A percentile compares a stretch with the other conserved stretches of the same genome.
These are phyloP conservation scores for Anser cygnoides DNA, from an alignment of 2,113 vertebrate genomes.

Conservation along the genomic window DNA sequence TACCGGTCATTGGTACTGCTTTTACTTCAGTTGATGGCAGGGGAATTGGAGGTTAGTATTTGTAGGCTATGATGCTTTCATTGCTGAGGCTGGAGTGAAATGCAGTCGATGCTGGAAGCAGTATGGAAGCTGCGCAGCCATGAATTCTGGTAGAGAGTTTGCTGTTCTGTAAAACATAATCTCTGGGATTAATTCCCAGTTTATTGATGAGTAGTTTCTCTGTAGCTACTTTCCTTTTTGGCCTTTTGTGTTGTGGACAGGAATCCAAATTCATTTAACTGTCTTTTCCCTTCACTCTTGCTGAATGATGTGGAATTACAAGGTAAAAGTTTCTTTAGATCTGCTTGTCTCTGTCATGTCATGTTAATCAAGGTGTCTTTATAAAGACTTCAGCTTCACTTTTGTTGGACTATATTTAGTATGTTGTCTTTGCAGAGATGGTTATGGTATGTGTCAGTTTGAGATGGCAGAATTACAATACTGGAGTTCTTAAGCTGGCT, in stretches of 20 bases:
- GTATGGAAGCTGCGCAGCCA: background rate
- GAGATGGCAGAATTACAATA: background rate
- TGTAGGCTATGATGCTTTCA: background rate
- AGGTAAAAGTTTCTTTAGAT: background rate
- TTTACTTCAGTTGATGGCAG: background rate
- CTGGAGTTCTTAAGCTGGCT: background rate
- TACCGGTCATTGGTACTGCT: background rate
- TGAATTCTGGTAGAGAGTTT: background rate
- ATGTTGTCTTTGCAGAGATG: background rate
- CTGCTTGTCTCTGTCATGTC: conserved; percentile 1
- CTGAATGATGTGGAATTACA: background rate
- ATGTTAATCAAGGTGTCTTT: background rate
- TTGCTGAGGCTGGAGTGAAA: background rate
- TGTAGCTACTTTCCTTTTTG: background rate
- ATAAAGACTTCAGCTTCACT: conserved; percentile 8
- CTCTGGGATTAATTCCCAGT: background rate
- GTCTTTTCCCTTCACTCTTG: background rate
- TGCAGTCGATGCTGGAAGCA: background rate
- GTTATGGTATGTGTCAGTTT: background rate
- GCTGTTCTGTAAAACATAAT: background rate
- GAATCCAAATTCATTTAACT: background rate
- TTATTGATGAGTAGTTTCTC: background rate
- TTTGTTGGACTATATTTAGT: conserved; percentile 32
- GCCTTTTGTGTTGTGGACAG: background rate
- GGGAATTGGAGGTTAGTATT: background rate